phyloP scores from a whole-genome alignment of 2,797 vertebrate genomes.

The Acrossocheilus wenchowensis region DNA sequence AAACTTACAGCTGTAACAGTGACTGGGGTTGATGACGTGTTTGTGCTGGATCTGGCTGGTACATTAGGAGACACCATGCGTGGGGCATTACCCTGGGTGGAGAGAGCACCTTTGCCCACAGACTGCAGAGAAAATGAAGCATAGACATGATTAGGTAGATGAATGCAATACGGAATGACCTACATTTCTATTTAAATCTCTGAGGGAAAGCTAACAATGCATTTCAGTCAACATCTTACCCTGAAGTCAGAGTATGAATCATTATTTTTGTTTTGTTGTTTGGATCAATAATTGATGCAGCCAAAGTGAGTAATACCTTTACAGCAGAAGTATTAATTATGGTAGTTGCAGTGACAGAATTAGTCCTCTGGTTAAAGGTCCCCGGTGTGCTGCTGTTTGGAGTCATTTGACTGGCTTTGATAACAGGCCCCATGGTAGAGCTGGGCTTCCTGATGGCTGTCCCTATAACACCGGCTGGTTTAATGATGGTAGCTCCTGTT shows the following conservation, averaged over 20 bases:
- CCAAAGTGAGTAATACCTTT: slow-evolving; percentile 51
- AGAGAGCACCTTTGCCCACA: slow-evolving; percentile 38
- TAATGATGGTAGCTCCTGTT: slow-evolving; percentile 52
- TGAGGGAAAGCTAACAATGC: slow-evolving; percentile 9
- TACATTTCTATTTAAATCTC: slow-evolving; percentile 11
- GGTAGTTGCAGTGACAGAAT: slow-evolving; percentile 60
- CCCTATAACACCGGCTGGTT: slow-evolving; percentile 34
- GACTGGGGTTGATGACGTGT: slow-evolving; percentile 57
- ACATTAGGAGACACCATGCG: slow-evolving; percentile 66
- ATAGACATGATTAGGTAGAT: slow-evolving; percentile 20
- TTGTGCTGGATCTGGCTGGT: slow-evolving; percentile 69
- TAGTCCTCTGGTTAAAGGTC: slow-evolving; percentile 70
- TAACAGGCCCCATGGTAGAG: slow-evolving; percentile 40
- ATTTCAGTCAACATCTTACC: slow-evolving; percentile 32
- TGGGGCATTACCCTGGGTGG: slow-evolving; percentile 10
- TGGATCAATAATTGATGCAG: slow-evolving; percentile 44
- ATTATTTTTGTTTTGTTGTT: slow-evolving; percentile 41
- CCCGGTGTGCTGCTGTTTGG: slow-evolving; percentile 55
- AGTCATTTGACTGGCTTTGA: slow-evolving; percentile 72
- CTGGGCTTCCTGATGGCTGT: slow-evolving; percentile 40
- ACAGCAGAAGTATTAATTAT: slow-evolving; percentile 46
- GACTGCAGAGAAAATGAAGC: slow-evolving; percentile 45
- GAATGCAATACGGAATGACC: background rate
- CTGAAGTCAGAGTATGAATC: slow-evolving; percentile 27
- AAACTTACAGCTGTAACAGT: slow-evolving; percentile 76